Base-by-base conservation (phyloP, 2,888 invertebrate genomes). In the Cataglyphis altisquamis region DNA sequence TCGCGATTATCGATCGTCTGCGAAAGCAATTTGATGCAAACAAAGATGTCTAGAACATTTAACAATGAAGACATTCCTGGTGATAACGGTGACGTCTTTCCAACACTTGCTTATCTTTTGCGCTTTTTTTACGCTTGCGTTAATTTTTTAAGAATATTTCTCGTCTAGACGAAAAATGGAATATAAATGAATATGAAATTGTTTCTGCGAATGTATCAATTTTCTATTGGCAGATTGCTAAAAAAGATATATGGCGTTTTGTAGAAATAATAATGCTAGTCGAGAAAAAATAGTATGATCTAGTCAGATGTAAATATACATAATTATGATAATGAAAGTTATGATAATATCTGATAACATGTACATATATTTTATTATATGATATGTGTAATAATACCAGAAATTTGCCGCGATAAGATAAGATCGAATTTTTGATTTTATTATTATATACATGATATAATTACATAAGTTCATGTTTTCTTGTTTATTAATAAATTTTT, bases 1-100 rank as follows among this genome's bases (percentile, higher is more conserved):
- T 29, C 52, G 18, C 32, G 36, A 64, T 75, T 66, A 77, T 77
- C 57, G 36, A 63, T 82, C 36, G 70, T 36, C 70, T 57, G 78
- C 45, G 6, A 78, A 70, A 18, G 60, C 12, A 57, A 10, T 45
- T 68, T 45, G 57, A 57, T 55, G 41, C 41, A n/a, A 48, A 78
- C 45, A 57, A 55, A 15, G 29, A 36, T n/a, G 39, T 55, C 41
- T 57, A 29, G 21, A 60, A 25, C 10, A 2, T 60, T 12, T 36
- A 68, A 70, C 70, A 70, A 70, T 45, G 21, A 60, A 60, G 57
- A 60, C 36, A 39, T 41, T 68, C 21, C 25, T 21, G 21, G 29
- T 15, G 6, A 39, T 67, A 32, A 3, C 32, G 10, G 6, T 41
- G 68, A 78, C 18, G 8, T 57, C 21, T 60, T 15, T 48, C 8